phyloP scores from a whole-genome alignment of 2,888 invertebrate species.

The Octodonta nipae region DNA sequence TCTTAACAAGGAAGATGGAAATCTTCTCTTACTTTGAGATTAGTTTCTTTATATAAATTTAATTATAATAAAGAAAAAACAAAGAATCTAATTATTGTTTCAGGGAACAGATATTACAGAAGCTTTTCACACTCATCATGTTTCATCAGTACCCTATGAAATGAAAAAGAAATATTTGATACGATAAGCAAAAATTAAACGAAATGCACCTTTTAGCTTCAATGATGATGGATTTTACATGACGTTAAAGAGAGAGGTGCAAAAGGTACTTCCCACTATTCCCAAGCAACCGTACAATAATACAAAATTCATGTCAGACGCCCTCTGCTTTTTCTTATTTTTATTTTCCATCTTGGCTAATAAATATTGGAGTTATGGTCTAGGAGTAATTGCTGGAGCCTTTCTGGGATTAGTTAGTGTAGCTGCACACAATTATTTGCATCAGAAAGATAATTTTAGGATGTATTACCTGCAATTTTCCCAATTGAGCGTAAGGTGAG shows the following conservation, averaged over 20 bases:
- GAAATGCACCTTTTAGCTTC: constrained; percentile 62
- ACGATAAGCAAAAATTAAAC: constrained; percentile 45
- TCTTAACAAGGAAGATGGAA: too few species aligned
- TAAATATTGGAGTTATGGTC: constrained; percentile 29
- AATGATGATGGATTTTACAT: constrained; percentile 60
- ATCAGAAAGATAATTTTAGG: constrained; percentile 60
- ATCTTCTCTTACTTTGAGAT: too few species aligned
- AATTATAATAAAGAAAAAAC: too few species aligned
- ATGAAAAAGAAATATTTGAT: constrained; percentile 53
- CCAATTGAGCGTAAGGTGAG: constrained; percentile 47
- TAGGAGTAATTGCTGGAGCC: constrained; percentile 41
- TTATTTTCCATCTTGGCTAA: constrained; percentile 23
- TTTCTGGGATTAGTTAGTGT: constrained; percentile 46
- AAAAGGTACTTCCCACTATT: constrained; percentile 38
- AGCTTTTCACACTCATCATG: constrained; percentile 61
- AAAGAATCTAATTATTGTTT: constrained; percentile 6
- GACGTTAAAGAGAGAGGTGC: constrained; percentile 49
- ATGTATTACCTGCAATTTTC: constrained; percentile 66
- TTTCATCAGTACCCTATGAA: constrained; percentile 40
- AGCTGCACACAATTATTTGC: constrained; percentile 64
- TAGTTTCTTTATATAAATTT: too few species aligned
- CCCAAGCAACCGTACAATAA: constrained; percentile 30
- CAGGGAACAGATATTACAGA: constrained; percentile 72
- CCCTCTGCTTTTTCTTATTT: constrained; percentile 27
- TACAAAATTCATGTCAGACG: constrained; percentile 34